Conservation (phyloP, 1,140 invertebrate genomes). For the Brachionus koreanus region DNA sequence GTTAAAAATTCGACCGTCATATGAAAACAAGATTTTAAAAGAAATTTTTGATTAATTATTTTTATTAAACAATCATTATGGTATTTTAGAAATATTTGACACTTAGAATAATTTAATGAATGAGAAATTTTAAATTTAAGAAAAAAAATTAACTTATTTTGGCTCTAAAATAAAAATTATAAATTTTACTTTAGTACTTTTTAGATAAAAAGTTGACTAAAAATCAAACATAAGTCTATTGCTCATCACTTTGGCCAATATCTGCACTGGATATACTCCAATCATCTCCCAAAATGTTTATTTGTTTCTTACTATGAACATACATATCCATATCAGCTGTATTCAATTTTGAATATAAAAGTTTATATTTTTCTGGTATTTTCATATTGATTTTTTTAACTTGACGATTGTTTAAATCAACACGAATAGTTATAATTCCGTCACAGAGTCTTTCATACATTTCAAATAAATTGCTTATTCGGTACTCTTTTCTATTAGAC, state of each 20-base stretch:
- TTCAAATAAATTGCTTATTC: conserved; percentile 3
- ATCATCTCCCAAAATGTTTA: background rate
- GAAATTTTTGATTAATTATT: too few species aligned
- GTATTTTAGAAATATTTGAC: background rate
- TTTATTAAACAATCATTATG: background rate
- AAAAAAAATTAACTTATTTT: background rate
- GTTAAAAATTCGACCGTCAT: too few species aligned
- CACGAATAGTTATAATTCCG: background rate
- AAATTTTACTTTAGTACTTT: background rate
- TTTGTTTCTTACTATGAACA: background rate
- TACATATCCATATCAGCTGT: conserved; percentile 12
- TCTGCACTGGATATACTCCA: conserved; percentile 8
- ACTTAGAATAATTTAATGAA: background rate
- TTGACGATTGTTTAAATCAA: background rate
- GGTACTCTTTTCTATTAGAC: background rate
- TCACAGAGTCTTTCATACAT: background rate
- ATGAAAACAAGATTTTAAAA: too few species aligned
- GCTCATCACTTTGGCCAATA: background rate
- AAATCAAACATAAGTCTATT: background rate
- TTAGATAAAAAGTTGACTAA: background rate
- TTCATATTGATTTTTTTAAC: background rate
- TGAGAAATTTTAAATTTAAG: background rate
- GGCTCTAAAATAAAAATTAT: background rate
- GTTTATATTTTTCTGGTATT: background rate
- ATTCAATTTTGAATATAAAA: background rate